Percentiles rank a stretch among this genome's conserved stretches.
phyloP scores from a whole-genome alignment of 2,797 vertebrate genomes.

The Amphiprion clarkii region DNA sequence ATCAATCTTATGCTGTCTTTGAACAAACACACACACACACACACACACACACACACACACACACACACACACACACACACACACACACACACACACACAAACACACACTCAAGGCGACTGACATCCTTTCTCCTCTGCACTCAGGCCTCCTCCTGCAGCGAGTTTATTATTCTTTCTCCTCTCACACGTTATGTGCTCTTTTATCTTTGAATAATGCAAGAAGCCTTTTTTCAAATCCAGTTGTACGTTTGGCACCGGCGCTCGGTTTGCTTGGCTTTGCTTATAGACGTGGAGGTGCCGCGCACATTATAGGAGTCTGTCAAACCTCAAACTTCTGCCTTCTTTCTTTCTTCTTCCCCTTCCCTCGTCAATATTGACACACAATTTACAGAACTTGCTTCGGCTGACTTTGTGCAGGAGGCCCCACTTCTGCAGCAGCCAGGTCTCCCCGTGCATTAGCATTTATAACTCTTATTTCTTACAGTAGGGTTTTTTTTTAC shows the following conservation, averaged over 20 bases:
- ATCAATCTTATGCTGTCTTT: slow-evolving; percentile 80
- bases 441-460: not conserved
- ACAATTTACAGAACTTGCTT: slow-evolving; percentile 34
- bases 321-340: slow-evolving; percentile 40
- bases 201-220: slow-evolving; percentile 79
- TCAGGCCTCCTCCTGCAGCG: slow-evolving; percentile 55
- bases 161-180: slow-evolving; percentile 79
- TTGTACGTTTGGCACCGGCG: slow-evolving; percentile 67
- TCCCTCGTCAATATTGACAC: slow-evolving; percentile 26
- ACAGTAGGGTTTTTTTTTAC: slow-evolving; percentile 31
- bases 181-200: slow-evolving; percentile 71
- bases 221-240: slow-evolving; percentile 63
- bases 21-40: slow-evolving; percentile 48
- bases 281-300: slow-evolving; percentile 64
- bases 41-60: slow-evolving; percentile 40
- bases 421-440: not conserved
- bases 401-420: slow-evolving; percentile 35
- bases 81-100: not conserved
- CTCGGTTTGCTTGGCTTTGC: slow-evolving; percentile 77
- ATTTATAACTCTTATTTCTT: slow-evolving; percentile 41
- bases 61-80: no score
- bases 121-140: slow-evolving; percentile 49
- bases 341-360: slow-evolving; percentile 21
- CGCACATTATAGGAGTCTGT: slow-evolving; percentile 68
- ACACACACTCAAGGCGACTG: slow-evolving; percentile 42